Evolutionary conservation across 2,797 vertebrate genomes (phyloP), one percentile per base, ranked within the genome.

Genomic region (Myripristis jacobus): DNA sequence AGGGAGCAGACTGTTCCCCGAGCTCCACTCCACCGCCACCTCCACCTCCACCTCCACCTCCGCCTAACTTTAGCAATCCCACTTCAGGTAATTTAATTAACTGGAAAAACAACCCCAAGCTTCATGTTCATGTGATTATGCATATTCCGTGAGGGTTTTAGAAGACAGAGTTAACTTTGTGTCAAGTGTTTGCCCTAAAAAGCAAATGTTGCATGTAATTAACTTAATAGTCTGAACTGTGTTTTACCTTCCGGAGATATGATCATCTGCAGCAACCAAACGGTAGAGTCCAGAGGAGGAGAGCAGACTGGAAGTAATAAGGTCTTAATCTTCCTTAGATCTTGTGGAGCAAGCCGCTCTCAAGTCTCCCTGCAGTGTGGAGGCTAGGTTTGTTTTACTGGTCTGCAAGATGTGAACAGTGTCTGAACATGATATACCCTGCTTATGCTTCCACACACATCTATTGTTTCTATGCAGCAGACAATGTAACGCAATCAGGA

Each of bases 161-260:
- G 34, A 22, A 65, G 63, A 83, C 47, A 53, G 46, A 76, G 68
- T 64, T 44, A 5, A 63, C 57, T 61, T 8, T 0, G 3, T 68
- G 82, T 80, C 55, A 73, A 69, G 64, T 57, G 50, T 73, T 89
- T 78, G 51, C 53, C 68, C 70, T 62, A 24, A 12, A 79, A 86
- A 67, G 57, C 60, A 75, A 86, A 73, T 71, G 81, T 55, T 79
- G 79, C 81, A 21, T 85, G 77, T 71, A 15, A 78, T 79, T 66
- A 70, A 21, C 1, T 25, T 63, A 67, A 71, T 21, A 19, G 59
- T 66, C 60, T 82, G 75, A 82, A 82, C 73, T 79, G 43, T 34
- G 55, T 58, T 84, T 87, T 79, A 82, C 80, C 86, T 84, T 89
- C 82, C 46, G 74, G 61, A 81, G 78, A 85, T 86, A 70, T 21